Evolutionary conservation across 1,140 invertebrate genomes (phyloP).

Genomic region (Ceratina japonica): DNA sequence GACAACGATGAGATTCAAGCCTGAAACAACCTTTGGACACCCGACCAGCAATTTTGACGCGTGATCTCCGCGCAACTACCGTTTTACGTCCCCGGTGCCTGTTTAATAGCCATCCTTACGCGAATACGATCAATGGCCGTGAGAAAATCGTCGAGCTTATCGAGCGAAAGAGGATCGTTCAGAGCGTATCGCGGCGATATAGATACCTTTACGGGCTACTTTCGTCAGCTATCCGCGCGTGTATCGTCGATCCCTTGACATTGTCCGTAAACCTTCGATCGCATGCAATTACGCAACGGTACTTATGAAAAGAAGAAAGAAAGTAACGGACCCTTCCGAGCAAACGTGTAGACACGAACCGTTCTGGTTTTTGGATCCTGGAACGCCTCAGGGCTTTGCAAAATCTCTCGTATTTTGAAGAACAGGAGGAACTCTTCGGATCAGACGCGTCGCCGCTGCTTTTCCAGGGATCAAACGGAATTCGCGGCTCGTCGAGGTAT

Average conservation of each 20-base stretch:
- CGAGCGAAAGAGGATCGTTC: constrained; percentile 29
- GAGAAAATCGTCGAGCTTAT: constrained; percentile 21
- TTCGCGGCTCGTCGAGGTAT: constrained; percentile 29
- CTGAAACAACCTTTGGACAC: neutral
- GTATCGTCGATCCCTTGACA: neutral
- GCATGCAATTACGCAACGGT: neutral
- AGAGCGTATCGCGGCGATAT: constrained; percentile 53
- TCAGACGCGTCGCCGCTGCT: constrained; percentile 5
- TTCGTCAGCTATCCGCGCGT: constrained; percentile 3
- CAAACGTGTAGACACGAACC: neutral
- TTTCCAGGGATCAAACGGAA: constrained; percentile 17
- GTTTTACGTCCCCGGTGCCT: constrained; percentile 26
- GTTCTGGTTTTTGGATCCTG: constrained; percentile 17
- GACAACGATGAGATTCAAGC: neutral
- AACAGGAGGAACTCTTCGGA: neutral
- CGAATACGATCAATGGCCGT: constrained; percentile 36
- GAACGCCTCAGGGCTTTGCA: constrained; percentile 19
- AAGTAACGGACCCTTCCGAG: neutral
- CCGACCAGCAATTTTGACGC: neutral
- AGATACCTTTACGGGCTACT: constrained; percentile 46
- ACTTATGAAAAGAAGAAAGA: neutral
- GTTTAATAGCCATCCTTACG: constrained; percentile 45
- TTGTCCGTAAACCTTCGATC: neutral
- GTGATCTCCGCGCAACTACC: constrained; percentile 2
- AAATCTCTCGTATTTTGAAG: constrained; percentile 21